Evolutionary conservation across 1,140 invertebrate species (phyloP).

Genomic region (Drosophila mayri): DNA sequence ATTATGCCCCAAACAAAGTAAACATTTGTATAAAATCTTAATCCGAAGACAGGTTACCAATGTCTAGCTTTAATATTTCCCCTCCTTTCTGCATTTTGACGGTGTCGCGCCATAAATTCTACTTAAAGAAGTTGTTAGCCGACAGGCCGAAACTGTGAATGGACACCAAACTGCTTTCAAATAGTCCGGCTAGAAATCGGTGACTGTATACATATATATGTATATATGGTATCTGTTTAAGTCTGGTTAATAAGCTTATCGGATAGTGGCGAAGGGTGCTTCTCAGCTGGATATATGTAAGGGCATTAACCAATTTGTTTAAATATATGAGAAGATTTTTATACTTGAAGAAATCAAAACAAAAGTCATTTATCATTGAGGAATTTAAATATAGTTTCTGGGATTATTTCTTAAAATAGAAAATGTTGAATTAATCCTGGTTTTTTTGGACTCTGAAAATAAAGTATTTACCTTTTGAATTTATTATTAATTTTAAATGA

Average conservation of each 20-base stretch:
- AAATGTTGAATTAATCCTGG: too few species aligned
- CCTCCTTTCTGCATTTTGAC: constrained; percentile 40
- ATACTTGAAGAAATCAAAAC: constrained; percentile 23
- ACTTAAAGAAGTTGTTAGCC: constrained; percentile 77
- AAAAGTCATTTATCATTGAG: constrained; percentile 5
- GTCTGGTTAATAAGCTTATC: constrained; percentile 40
- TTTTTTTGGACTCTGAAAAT: not conserved
- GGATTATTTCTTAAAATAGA: not conserved
- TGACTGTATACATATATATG: not conserved
- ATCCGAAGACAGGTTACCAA: constrained; percentile 69
- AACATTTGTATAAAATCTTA: constrained; percentile 73
- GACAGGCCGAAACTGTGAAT: constrained; percentile 68
- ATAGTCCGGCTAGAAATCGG: constrained; percentile 5
- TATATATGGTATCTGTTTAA: constrained; percentile 15
- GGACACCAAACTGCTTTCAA: constrained; percentile 40
- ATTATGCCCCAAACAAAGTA: constrained; percentile 62
- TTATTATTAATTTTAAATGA: not conserved
- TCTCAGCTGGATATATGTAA: constrained; percentile 8
- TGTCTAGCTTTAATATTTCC: constrained; percentile 31
- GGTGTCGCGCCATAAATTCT: constrained; percentile 64
- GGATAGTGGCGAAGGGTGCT: constrained; percentile 12
- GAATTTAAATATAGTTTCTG: not conserved
- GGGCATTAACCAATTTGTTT: constrained; percentile 25
- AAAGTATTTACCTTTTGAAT: too few species aligned
- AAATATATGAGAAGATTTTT: constrained; percentile 10